Conservation (phyloP, 2,113 vertebrate species). For the Pituophis catenifer region DNA sequence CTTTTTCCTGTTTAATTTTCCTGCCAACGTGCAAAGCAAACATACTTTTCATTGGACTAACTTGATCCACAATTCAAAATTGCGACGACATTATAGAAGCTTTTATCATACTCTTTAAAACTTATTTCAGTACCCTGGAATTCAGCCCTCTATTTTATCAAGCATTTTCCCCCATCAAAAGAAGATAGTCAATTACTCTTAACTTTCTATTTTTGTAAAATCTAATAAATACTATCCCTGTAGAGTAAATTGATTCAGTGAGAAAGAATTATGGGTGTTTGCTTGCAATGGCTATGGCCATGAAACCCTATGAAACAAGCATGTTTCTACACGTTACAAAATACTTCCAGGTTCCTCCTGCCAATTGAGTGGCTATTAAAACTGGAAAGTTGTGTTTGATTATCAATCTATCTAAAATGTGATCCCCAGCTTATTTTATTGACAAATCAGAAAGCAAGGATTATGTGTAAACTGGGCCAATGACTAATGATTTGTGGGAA, state of each 20-base stretch:
- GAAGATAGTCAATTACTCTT: background rate
- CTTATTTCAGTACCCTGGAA: background rate
- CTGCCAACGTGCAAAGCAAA: conserved; percentile 16
- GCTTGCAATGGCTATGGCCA: background rate
- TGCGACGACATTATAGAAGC: background rate
- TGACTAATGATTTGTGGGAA: background rate
- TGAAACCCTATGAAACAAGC: background rate
- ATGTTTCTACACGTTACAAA: background rate
- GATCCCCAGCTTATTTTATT: background rate
- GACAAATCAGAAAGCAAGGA: background rate
- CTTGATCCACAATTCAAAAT: background rate
- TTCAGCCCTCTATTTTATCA: background rate
- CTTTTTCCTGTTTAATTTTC: conserved; percentile 1
- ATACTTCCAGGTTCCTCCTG: background rate
- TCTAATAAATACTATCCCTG: background rate
- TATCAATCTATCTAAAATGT: background rate
- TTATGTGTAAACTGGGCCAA: background rate
- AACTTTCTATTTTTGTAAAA: background rate
- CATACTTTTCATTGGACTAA: background rate
- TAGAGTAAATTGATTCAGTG: background rate
- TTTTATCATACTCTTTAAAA: background rate
- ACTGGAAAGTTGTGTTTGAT: background rate
- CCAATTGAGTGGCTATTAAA: background rate
- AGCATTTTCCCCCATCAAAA: background rate
- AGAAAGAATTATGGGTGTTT: background rate